Conservation (phyloP, 2,888 invertebrate species). For the Apotomis turbidana region DNA sequence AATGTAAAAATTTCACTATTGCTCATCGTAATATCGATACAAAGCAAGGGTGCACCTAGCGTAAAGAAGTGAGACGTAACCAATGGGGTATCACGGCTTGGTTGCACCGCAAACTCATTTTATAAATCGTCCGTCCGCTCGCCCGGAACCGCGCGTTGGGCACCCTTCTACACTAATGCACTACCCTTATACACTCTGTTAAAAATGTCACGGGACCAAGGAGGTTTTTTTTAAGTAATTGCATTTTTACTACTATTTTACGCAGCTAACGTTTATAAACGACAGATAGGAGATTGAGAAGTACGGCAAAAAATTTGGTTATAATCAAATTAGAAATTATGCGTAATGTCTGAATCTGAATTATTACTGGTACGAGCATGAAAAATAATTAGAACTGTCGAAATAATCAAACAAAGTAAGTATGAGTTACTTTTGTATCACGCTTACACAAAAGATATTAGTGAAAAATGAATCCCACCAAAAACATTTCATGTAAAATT, state of each 20-base stretch:
- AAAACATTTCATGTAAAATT: no score
- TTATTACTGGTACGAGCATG: no score
- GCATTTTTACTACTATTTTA: neutral
- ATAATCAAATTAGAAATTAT: no score
- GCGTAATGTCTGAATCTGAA: no score
- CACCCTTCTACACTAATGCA: conserved; percentile 68
- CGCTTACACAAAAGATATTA: no score
- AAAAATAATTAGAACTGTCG: no score
- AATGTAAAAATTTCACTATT: no score
- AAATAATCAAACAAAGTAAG: no score
- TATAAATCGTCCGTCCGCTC: conserved; percentile 79
- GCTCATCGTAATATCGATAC: conserved; percentile 13
- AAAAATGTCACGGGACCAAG: conserved; percentile 10
- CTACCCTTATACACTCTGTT: conserved; percentile 52
- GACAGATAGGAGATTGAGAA: no score
- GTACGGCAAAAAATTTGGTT: no score
- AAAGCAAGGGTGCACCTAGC: conserved; percentile 42
- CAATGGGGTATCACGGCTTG: conserved; percentile 81
- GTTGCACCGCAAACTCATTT: conserved; percentile 84
- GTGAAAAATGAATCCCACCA: no score
- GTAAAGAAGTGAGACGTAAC: conserved; percentile 82
- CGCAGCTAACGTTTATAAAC: neutral
- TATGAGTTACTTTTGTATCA: no score
- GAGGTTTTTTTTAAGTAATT: conserved; percentile 6
- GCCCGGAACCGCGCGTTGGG: conserved; percentile 79